These are phyloP conservation scores for Philaethria dido DNA, from an alignment of 2,888 invertebrate species.

Conservation along the genomic window DNA sequence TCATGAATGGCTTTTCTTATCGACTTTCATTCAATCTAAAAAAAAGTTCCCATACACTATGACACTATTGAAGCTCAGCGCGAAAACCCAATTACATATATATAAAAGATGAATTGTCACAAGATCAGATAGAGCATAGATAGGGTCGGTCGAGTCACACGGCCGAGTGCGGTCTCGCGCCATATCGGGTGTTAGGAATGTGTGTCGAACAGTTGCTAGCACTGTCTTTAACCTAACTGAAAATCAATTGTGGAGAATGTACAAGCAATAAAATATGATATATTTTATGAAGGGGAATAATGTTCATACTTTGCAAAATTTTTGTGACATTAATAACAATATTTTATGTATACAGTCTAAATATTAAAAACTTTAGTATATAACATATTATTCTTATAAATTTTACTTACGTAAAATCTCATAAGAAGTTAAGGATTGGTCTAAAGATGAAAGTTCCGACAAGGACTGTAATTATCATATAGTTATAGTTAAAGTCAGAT, in stretches of 20 bases:
- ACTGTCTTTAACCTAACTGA: slow-evolving; percentile 49
- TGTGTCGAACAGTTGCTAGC: slow-evolving; percentile 75
- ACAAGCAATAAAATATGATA: slow-evolving; percentile 5
- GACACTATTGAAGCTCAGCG: slow-evolving; percentile 32
- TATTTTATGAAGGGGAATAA: neutral
- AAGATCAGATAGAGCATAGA: slow-evolving; percentile 49
- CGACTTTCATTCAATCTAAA: neutral
- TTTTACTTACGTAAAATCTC: no score
- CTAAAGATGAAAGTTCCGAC: no score
- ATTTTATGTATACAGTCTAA: no score
- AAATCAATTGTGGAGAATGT: slow-evolving; percentile 29
- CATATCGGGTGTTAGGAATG: slow-evolving; percentile 76
- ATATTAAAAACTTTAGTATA: no score
- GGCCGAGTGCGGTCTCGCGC: slow-evolving; percentile 67
- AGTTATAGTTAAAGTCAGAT: no score
- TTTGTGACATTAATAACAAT: neutral
- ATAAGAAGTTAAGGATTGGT: no score
- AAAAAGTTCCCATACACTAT: slow-evolving; percentile 31
- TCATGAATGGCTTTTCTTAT: neutral
- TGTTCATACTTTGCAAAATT: neutral
- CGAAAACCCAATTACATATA: slow-evolving; percentile 43
- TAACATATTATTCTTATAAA: no score
- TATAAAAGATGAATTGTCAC: slow-evolving; percentile 43
- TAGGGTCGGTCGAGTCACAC: slow-evolving; percentile 62
- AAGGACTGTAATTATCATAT: no score